phyloP scores from a whole-genome alignment of 2,113 vertebrate species.

The Myiopsitta monachus region DNA sequence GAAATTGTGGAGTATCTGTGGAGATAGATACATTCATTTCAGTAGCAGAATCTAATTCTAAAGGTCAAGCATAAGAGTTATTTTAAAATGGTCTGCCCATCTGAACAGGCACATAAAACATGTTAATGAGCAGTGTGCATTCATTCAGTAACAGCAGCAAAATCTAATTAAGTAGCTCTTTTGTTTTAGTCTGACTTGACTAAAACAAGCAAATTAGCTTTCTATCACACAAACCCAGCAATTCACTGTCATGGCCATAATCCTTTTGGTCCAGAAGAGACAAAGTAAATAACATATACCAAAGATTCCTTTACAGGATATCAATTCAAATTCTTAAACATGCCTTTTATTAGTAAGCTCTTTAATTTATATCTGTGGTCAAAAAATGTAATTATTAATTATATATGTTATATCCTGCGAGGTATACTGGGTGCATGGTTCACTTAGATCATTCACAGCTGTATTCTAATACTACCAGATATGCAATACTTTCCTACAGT shows the following conservation, averaged over 20 bases:
- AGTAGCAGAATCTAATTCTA: not conserved
- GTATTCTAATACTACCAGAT: not conserved
- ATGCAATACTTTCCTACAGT: not conserved
- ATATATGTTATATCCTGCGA: not conserved
- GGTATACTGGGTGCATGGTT: not conserved
- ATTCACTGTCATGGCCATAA: not conserved
- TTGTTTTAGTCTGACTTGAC: not conserved
- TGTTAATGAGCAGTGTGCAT: not conserved
- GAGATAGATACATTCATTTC: not conserved
- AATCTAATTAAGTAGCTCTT: constrained; percentile 16
- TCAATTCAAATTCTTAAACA: not conserved
- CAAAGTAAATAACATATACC: not conserved
- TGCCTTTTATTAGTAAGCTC: not conserved
- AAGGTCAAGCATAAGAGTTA: not conserved
- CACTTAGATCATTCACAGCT: not conserved
- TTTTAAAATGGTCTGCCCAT: not conserved
- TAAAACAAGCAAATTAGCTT: constrained; percentile 1
- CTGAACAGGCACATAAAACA: not conserved
- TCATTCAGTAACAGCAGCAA: not conserved
- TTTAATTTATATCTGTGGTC: not conserved
- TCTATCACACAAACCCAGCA: not conserved
- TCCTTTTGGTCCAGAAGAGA: not conserved
- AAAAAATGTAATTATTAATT: not conserved
- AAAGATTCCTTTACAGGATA: not conserved
- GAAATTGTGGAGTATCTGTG: not conserved